A percentile compares a stretch with the other conserved stretches of the same genome.
Conservation (phyloP, 2,797 vertebrate species). For the Otolemur crassicaudatus region DNA sequence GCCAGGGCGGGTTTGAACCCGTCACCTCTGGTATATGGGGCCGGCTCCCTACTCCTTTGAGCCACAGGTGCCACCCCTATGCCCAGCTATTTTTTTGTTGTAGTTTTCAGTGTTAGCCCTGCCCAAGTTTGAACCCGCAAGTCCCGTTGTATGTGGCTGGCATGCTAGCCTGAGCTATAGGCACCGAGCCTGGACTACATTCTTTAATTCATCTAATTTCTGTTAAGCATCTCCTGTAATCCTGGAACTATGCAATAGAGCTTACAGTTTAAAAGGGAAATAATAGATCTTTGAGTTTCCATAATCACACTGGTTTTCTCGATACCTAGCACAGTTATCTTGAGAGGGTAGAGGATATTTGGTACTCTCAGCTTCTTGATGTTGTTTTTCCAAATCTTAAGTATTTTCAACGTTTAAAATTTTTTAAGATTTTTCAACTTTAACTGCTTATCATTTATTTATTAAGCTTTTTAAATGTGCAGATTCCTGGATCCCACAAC, state of each 20-base stretch:
- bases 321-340: background rate
- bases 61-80: too few species aligned
- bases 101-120: too few species aligned
- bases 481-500: background rate
- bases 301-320: background rate
- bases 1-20: too few species aligned
- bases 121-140: too few species aligned
- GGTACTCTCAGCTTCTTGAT: background rate
- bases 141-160: too few species aligned
- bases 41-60: too few species aligned
- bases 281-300: background rate
- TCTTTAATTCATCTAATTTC: background rate
- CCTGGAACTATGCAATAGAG: background rate
- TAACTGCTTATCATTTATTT: conserved; percentile 2
- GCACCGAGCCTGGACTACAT: background rate
- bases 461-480: background rate
- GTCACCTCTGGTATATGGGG: too few species aligned
- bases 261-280: background rate
- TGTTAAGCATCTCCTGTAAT: background rate
- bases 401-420: background rate
- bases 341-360: background rate
- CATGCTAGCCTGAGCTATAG: too few species aligned
- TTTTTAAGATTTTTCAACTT: background rate
- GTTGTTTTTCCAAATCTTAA: conserved; percentile 11
- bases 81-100: too few species aligned